Conservation (phyloP, 2,888 invertebrate genomes). For the Ecliptopera silaceata region DNA sequence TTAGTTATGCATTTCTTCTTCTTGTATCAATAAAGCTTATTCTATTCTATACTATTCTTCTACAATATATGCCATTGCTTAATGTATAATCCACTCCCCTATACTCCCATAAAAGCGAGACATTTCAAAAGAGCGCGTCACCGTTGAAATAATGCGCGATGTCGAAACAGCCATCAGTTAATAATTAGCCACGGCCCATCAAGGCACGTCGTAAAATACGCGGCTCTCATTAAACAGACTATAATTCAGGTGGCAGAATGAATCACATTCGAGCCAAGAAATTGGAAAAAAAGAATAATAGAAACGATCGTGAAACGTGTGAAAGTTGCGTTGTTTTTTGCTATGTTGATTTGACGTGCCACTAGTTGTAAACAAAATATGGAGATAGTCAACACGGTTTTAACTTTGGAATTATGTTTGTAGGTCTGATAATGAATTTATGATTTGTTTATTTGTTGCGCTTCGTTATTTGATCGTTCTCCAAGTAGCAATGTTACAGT, state of each 20-base stretch:
- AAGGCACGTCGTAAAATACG: conserved; percentile 59
- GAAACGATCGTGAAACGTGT: conserved; percentile 21
- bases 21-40: too few relatives aligned
- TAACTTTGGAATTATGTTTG: not conserved
- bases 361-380: conserved; percentile 3
- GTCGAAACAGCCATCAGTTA: conserved; percentile 46
- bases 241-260: conserved; percentile 68
- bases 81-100: conserved; percentile 12
- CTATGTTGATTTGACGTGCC: not conserved
- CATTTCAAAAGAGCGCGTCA: conserved; percentile 32
- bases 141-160: conserved; percentile 25
- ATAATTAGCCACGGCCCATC: conserved; percentile 64
- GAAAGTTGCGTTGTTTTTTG: conserved; percentile 17
- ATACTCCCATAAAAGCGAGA: conserved; percentile 9
- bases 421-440: too few relatives aligned
- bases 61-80: too few relatives aligned
- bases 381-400: not conserved
- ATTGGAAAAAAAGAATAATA: conserved; percentile 49
- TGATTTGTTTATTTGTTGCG: too few relatives aligned
- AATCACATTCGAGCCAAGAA: conserved; percentile 55
- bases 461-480: too few relatives aligned
- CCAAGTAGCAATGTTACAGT: not conserved
- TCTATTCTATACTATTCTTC: too few relatives aligned
- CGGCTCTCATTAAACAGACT: conserved; percentile 51
- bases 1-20: too few relatives aligned